Base-by-base conservation (phyloP, 2,888 invertebrate species). In the Baronia brevicornis region DNA sequence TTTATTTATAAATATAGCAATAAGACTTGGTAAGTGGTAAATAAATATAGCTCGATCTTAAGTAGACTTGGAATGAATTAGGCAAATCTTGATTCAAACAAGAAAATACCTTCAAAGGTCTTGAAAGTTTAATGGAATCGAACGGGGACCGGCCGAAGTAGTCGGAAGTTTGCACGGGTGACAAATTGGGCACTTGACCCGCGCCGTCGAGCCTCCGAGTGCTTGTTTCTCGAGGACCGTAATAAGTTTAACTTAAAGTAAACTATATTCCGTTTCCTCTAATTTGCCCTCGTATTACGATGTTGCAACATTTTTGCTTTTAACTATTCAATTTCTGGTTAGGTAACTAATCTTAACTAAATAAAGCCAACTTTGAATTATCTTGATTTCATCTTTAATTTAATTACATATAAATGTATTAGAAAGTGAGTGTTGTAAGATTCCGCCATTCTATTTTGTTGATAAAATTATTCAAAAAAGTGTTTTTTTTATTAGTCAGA, bases 161-260 rank as follows among this genome's bases (percentile, higher is more conserved):
- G 77, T 67, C 63, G 69, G 72, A 80, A 82, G 77, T 79, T 82
- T 75, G 72, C 71, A 67, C 75, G 73, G 75, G 82, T 82, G 84
- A 84, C 84, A 84, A 84, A 84, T 84, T 84, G 80, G 80, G 75
- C 75, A 82, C 84, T 84, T 82, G 84, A 82, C 82, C 82, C 79
- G 78, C 65, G 61, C 63, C 62, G 64, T 55, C 67, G 64, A 62
- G 73, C 71, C 75, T 72, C 63, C 71, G 65, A 70, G 72, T 65
- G 72, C 73, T 70, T 79, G 80, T 77, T 75, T 64, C 79, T 71
- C 64, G 68, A 80, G 79, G 65, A 78, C 80, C 79, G 78, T 82
- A 82, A 82, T 84, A 84, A 82, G 73, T 82, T 80, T 79, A 80
- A 82, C 79, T 82, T 80, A 64, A 80, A 80, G 75, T 82, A 82